These are phyloP conservation scores for Cyanoramphus novaezelandiae DNA, from an alignment of 2,113 vertebrate genomes.

Conservation along the genomic window DNA sequence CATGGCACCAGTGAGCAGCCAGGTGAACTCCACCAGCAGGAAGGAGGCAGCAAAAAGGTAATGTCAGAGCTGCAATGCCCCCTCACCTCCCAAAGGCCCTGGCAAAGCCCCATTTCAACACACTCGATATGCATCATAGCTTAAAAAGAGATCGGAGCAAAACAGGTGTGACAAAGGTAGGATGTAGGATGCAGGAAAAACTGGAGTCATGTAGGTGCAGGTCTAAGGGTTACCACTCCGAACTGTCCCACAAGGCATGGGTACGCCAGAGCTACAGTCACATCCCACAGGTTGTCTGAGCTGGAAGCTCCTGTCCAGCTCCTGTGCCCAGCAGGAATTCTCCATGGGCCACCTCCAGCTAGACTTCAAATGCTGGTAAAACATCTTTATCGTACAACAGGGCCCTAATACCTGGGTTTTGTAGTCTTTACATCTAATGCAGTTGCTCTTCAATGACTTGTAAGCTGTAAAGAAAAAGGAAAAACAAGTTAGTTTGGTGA, in stretches of 20 bases:
- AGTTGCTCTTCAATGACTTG: neutral
- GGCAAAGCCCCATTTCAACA: neutral
- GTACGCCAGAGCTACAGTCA: neutral
- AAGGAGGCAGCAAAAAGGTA: neutral
- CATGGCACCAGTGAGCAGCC: neutral
- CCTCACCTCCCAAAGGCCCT: neutral
- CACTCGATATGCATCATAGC: neutral
- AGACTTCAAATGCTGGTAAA: neutral
- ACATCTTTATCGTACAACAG: neutral
- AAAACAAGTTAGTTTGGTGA: neutral
- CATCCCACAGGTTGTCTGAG: neutral
- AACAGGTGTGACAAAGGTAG: neutral
- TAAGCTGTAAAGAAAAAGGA: neutral
- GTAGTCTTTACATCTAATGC: neutral
- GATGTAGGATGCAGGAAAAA: neutral
- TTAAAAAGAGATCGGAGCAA: neutral
- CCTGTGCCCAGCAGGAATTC: neutral
- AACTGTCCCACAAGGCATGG: accelerated
- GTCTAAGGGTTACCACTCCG: neutral
- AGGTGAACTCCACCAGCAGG: neutral
- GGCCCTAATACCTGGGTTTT: neutral
- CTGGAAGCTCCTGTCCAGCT: neutral
- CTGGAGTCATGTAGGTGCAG: neutral
- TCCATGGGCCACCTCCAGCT: neutral
- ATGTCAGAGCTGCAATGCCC: neutral